Conservation (phyloP, 1,140 invertebrate species). For the Camponotus pennsylvanicus region DNA sequence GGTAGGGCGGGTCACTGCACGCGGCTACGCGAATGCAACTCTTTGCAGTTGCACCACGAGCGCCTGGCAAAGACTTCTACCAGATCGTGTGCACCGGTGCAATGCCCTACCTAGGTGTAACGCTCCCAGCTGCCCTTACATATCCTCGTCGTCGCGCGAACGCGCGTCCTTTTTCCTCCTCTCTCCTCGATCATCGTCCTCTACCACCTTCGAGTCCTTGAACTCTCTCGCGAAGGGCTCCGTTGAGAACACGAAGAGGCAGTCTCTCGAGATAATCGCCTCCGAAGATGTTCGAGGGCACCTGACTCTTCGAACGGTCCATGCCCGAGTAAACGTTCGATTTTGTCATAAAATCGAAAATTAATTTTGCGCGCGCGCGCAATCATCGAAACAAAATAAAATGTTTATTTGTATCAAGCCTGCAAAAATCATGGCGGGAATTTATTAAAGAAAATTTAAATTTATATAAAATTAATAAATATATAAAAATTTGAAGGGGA, state of each 20-base stretch:
- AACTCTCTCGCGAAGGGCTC: conserved; percentile 77
- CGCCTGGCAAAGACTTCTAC: conserved; percentile 73
- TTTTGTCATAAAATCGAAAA: background rate
- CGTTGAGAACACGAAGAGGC: conserved; percentile 52
- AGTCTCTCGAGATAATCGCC: conserved; percentile 3
- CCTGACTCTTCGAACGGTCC: conserved; percentile 49
- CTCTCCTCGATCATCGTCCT: conserved; percentile 53
- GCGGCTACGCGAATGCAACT: conserved; percentile 83
- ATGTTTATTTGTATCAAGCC: background rate
- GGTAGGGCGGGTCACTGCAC: conserved; percentile 87
- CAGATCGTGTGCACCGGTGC: conserved; percentile 78
- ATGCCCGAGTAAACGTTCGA: background rate
- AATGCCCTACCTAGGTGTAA: conserved; percentile 85
- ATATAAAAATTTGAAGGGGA: background rate
- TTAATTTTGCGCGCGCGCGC: background rate
- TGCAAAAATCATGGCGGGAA: background rate
- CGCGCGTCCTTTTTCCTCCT: conserved; percentile 55
- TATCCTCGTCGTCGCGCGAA: conserved; percentile 66
- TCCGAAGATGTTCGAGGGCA: conserved; percentile 27
- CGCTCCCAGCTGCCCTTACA: conserved; percentile 83
- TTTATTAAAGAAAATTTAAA: background rate
- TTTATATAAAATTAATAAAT: background rate
- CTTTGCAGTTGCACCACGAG: conserved; percentile 76
- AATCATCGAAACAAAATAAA: background rate
- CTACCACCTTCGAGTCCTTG: conserved; percentile 78